Evolutionary conservation across 1,140 invertebrate genomes (phyloP).

Genomic region (Zaprionus capensis): DNA sequence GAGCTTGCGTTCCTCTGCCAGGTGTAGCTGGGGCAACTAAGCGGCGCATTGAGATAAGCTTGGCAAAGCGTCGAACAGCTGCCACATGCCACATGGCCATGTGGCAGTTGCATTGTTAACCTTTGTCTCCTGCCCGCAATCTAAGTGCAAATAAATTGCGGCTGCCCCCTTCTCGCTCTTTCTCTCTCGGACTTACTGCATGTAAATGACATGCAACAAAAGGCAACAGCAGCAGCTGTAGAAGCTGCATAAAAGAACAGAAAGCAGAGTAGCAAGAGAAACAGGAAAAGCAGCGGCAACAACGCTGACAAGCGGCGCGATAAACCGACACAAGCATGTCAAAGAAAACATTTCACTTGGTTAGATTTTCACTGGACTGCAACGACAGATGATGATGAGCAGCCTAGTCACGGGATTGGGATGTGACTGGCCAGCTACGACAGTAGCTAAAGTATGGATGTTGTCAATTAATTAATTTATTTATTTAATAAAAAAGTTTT

Average conservation of each 20-base stretch:
- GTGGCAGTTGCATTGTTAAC: constrained; percentile 71
- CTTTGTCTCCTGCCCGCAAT: constrained; percentile 54
- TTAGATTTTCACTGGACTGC: constrained; percentile 71
- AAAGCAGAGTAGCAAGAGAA: neutral
- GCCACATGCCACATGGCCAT: constrained; percentile 34
- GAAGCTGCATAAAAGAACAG: constrained; percentile 34
- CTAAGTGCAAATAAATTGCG: constrained; percentile 81
- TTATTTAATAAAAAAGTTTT: too few species aligned
- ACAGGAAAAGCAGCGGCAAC: constrained; percentile 19
- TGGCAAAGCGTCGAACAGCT: constrained; percentile 8
- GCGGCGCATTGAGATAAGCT: constrained; percentile 43
- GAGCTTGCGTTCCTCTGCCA: constrained; percentile 38
- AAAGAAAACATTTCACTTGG: constrained; percentile 80
- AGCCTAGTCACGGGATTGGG: constrained; percentile 15
- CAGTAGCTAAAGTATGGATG: too few species aligned
- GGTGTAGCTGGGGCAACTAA: constrained; percentile 54
- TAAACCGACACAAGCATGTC: constrained; percentile 79
- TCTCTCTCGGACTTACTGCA: constrained; percentile 5
- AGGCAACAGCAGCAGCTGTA: constrained; percentile 47
- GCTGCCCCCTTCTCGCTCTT: constrained; percentile 44
- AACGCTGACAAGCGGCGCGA: constrained; percentile 77
- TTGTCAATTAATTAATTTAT: too few species aligned
- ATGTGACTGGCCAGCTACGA: neutral
- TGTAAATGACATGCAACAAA: constrained; percentile 77
- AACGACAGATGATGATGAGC: constrained; percentile 51